Base-by-base conservation (phyloP, 53 echinoderm and acorn worm species). In the Antedon mediterranea region DNA sequence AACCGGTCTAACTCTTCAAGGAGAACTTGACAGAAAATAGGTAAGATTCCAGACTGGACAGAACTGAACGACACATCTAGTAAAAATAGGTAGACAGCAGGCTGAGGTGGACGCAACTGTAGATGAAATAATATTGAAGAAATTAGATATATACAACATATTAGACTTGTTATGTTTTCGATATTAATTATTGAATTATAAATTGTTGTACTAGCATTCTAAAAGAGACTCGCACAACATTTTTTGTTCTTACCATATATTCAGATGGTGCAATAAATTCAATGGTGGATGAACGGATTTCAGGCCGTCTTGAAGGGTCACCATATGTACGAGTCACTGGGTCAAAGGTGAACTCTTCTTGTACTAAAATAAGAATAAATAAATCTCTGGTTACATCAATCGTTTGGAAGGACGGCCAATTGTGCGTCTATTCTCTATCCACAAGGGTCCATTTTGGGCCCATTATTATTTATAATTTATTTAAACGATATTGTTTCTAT, bases 261-360 rank as follows among this genome's bases (percentile, higher is more conserved):
- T 98, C 98, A 43, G 98, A 98, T 23, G 98, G 98, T 43, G 98
- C 98, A 2, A 98, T 98, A 77, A 98, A 98, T 81, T 98, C 98
- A 72, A 98, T 98, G 0, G 98, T 98, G 73, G 98, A 70, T 29
- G 98, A 92, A 34, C 93, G 92, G 72, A 98, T 88, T 75, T 98
- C 98, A 14, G 98, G 98, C 71, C 98, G 88, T 74, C 98, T 75
- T 73, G 92, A 90, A 33, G 98, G 98, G n/a, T 93, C 88, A 30
- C 98, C 98, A 33, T 98, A 98, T 28, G 88, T 98, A 84, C 92
- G 92, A 14, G 98, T 88, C 28, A 98, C 98, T 29, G 98, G 98
- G 78, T 98, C 98, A 98, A 88, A 98, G 75, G 88, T 89, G 79
- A 98, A 98, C 44, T 98, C 98, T 83, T 98, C 98, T 30, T 92